Conservation (phyloP, 2,888 invertebrate genomes). For the Dioctria rufipes region DNA sequence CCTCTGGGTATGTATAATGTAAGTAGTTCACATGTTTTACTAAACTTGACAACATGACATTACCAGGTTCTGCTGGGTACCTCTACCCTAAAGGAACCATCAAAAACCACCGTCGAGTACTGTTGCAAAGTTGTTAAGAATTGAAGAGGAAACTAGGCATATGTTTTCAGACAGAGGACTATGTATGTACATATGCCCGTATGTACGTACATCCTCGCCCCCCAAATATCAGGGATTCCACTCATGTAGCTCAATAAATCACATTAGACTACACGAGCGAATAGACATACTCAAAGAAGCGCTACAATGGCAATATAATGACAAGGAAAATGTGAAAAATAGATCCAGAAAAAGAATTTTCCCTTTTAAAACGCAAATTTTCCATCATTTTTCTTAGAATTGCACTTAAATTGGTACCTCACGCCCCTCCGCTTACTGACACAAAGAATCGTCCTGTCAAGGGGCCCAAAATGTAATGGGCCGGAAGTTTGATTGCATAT, state of each 20-base stretch:
- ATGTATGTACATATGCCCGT: neutral
- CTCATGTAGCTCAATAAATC: conserved; percentile 51
- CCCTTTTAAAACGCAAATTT: conserved; percentile 3
- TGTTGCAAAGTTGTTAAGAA: neutral
- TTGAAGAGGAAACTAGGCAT: neutral
- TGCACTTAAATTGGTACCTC: neutral
- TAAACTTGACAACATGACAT: conserved; percentile 34
- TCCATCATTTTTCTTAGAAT: neutral
- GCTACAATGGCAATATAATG: conserved; percentile 21
- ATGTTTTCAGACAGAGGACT: conserved; percentile 40
- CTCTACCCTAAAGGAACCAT: neutral
- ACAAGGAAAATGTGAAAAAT: neutral
- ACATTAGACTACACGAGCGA: conserved; percentile 40
- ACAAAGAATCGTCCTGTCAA: neutral
- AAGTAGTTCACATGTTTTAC: neutral
- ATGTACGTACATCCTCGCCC: neutral
- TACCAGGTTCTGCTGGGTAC: neutral
- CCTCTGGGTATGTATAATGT: neutral
- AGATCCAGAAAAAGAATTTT: neutral
- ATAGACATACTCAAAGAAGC: conserved; percentile 29
- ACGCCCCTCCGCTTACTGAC: neutral
- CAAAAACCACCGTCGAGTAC: neutral
- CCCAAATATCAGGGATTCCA: conserved; percentile 45
- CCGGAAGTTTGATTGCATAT: neutral
- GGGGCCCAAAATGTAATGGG: neutral